A percentile compares a stretch with the other conserved stretches of the same genome.
Evolutionary conservation across 2,797 vertebrate species (phyloP).

Genomic region (Pempheris klunzingeri): DNA sequence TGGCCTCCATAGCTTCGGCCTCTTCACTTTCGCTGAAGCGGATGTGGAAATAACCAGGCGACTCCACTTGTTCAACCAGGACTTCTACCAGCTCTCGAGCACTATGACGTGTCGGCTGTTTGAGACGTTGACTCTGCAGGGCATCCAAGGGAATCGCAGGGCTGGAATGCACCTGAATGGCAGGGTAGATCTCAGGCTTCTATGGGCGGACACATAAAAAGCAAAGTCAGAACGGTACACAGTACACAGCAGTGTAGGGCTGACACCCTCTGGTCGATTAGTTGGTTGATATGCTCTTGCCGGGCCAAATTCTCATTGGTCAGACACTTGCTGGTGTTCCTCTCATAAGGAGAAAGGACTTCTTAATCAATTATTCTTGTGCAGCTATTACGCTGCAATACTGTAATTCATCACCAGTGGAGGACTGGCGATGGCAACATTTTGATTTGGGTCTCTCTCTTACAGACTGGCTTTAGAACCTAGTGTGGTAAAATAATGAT

Average conservation of each 20-base stretch:
- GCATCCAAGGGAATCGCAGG: constrained; percentile 89
- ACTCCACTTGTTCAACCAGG: constrained; percentile 86
- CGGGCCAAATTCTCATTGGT: too few species aligned
- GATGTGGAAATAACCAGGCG: constrained; percentile 92
- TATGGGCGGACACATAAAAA: constrained; percentile 31
- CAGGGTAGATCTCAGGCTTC: constrained; percentile 63
- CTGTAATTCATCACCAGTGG: too few species aligned
- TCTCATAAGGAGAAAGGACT: too few species aligned
- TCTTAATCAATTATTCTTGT: too few species aligned
- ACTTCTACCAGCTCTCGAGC: constrained; percentile 85
- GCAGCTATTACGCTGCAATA: too few species aligned
- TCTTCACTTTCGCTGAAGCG: constrained; percentile 84
- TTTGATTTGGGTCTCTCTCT: background rate
- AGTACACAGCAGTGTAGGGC: background rate
- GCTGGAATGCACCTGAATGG: constrained; percentile 37
- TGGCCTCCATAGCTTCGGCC: constrained; percentile 86
- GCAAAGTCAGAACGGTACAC: background rate
- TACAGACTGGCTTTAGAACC: background rate
- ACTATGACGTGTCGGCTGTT: constrained; percentile 75
- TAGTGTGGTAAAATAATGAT: background rate
- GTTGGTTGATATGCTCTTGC: too few species aligned
- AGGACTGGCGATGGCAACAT: too few species aligned
- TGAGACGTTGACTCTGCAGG: constrained; percentile 84
- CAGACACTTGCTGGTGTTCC: too few species aligned
- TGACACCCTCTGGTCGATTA: too few species aligned